Evolutionary conservation across 2,888 invertebrate genomes (phyloP).

Genomic region (Monopis laevigella): DNA sequence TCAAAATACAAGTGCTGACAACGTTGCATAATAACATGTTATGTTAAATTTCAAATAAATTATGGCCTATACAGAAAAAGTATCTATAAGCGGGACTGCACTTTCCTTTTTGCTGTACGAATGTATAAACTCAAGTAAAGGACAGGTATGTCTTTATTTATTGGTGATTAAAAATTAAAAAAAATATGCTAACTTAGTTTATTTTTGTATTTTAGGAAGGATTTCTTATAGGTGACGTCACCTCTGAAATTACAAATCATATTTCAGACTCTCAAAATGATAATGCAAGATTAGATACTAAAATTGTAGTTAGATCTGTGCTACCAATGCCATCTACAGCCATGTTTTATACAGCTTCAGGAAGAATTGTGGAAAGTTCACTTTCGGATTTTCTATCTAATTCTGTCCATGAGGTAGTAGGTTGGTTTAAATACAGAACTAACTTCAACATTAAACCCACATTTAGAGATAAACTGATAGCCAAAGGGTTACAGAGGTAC

Average conservation of each 20-base stretch:
- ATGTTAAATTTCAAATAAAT: no score
- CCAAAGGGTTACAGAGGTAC: constrained; percentile 68
- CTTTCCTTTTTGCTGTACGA: constrained; percentile 75
- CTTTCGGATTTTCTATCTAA: constrained; percentile 59
- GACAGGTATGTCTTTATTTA: constrained; percentile 58
- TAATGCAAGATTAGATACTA: constrained; percentile 67
- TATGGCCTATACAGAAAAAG: constrained; percentile 59
- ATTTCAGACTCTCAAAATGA: constrained; percentile 75
- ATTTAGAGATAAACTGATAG: constrained; percentile 70
- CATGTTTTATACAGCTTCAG: constrained; percentile 66
- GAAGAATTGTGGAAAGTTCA: constrained; percentile 64
- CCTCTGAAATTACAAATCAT: constrained; percentile 70
- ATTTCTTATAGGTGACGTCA: constrained; percentile 72
- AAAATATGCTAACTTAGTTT: constrained; percentile 2
- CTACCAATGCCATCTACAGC: constrained; percentile 67
- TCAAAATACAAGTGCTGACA: no score
- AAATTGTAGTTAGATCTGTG: constrained; percentile 69
- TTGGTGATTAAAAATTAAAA: not conserved
- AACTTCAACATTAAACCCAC: constrained; percentile 64
- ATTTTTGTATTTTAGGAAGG: constrained; percentile 56
- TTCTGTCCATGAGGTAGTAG: constrained; percentile 67
- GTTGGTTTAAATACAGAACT: constrained; percentile 74
- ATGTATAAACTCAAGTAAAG: constrained; percentile 67
- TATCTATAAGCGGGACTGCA: constrained; percentile 69
- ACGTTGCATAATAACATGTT: no score